Conservation (phyloP, 2,888 invertebrate genomes). For the Lamellibrachia columna region DNA sequence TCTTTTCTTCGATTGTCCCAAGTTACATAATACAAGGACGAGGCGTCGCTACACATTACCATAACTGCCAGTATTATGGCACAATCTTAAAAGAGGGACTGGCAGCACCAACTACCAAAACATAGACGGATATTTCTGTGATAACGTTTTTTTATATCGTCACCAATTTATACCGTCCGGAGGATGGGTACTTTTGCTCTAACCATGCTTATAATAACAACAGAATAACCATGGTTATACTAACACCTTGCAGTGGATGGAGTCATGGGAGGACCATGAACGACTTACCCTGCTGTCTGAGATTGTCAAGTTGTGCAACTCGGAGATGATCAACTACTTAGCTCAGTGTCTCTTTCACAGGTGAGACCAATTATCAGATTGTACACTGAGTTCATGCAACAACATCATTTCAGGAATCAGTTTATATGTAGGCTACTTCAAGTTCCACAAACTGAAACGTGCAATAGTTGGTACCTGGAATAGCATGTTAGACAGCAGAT, state of each 20-base stretch:
- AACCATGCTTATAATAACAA: conserved; percentile 19
- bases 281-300: conserved; percentile 52
- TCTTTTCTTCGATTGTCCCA: no score
- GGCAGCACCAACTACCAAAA: no score
- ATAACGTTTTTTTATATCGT: no score
- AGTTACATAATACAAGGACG: no score
- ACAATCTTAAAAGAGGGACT: no score
- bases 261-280: conserved; percentile 57
- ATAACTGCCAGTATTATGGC: no score
- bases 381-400: not conserved
- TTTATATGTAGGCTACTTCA: conserved; percentile 16
- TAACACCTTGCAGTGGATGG: conserved; percentile 51
- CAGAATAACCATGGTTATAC: conserved; percentile 17
- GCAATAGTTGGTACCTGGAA: no score
- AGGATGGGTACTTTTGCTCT: not conserved
- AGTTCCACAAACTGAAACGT: not conserved
- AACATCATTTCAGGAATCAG: not conserved
- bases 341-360: conserved; percentile 50
- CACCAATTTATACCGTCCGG: no score
- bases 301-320: conserved; percentile 50
- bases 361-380: conserved; percentile 35
- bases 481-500: no score
- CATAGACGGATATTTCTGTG: no score
- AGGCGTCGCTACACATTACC: no score
- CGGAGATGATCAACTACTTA: conserved; percentile 51